These are phyloP conservation scores for Zosterops pallidus DNA, from an alignment of 2,113 vertebrate genomes.

Conservation along the genomic window DNA sequence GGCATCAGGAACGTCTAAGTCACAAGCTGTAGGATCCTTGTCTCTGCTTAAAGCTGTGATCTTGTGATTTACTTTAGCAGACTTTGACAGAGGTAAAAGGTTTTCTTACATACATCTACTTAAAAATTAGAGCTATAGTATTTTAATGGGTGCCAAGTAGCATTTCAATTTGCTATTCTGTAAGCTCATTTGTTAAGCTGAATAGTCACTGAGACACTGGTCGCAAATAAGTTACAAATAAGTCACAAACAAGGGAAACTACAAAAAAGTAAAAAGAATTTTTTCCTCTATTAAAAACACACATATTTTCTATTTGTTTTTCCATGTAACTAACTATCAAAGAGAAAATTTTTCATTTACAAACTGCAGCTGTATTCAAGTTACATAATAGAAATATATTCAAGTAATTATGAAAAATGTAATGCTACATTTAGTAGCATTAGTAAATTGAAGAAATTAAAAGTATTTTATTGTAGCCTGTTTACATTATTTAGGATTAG, in stretches of 20 bases:
- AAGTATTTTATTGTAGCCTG: neutral
- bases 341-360: neutral
- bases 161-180: neutral
- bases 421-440: neutral
- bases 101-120: neutral
- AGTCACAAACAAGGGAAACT: neutral
- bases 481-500: neutral
- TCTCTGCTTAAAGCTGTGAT: neutral
- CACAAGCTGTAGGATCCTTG: neutral
- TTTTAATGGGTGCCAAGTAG: neutral
- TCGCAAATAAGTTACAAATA: neutral
- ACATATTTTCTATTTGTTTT: neutral
- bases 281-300: neutral
- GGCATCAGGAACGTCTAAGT: neutral
- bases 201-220: neutral
- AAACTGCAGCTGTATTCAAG: neutral
- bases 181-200: neutral
- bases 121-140: neutral
- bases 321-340: neutral
- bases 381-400: neutral
- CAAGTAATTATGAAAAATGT: neutral
- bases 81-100: neutral
- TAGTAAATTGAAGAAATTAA: neutral
- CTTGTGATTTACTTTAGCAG: neutral
- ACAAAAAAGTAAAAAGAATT: neutral